These are phyloP conservation scores for Acronicta aceris DNA, from an alignment of 2,888 invertebrate genomes.

Conservation along the genomic window DNA sequence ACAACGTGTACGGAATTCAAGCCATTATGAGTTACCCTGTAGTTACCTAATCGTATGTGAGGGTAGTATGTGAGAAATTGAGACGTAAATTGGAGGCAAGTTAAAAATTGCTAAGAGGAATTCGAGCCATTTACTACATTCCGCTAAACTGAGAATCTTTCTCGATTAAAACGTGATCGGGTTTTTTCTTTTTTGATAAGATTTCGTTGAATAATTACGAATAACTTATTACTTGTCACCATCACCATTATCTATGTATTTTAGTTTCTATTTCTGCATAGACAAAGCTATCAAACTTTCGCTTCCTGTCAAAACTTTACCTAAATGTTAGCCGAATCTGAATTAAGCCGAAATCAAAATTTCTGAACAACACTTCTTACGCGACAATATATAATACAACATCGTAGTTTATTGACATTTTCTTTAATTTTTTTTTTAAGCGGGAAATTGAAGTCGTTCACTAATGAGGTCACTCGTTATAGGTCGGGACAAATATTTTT, in stretches of 20 bases:
- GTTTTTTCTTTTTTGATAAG: no score
- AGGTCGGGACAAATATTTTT: conserved; percentile 46
- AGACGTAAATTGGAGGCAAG: conserved; percentile 27
- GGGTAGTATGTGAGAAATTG: conserved; percentile 42
- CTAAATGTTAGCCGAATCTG: neutral
- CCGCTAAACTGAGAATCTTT: neutral
- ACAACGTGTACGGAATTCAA: conserved; percentile 75
- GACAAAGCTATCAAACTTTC: neutral
- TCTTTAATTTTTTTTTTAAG: conserved; percentile 36
- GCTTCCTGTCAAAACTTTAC: neutral
- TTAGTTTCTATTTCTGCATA: no score
- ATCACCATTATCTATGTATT: no score
- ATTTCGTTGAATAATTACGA: no score
- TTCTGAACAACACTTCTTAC: neutral
- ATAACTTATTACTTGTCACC: no score
- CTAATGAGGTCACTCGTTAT: conserved; percentile 53
- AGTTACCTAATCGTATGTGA: conserved; percentile 58
- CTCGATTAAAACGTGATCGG: neutral
- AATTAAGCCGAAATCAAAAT: neutral
- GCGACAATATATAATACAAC: conserved; percentile 2
- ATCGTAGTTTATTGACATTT: conserved; percentile 23
- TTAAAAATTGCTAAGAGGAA: conserved; percentile 18
- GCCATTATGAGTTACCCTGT: conserved; percentile 61
- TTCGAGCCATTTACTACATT: neutral
- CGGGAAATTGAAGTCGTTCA: conserved; percentile 39